phyloP scores from a whole-genome alignment of 2,888 invertebrate species.

The Epistrophella euchroma region DNA sequence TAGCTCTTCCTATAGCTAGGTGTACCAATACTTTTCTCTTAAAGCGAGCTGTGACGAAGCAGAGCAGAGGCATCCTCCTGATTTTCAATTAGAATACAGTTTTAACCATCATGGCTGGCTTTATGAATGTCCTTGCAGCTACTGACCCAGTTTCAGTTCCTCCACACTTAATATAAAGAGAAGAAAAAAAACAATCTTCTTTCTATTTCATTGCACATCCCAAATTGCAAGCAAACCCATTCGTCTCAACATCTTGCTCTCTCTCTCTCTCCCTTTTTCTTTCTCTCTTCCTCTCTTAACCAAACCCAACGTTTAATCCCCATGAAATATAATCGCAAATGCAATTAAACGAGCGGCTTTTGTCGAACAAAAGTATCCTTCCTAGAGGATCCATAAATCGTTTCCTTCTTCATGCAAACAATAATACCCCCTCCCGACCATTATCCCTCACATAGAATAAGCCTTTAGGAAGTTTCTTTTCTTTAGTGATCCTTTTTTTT shows the following conservation, averaged over 20 bases:
- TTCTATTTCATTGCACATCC: slow-evolving; percentile 68
- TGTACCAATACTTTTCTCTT: background rate
- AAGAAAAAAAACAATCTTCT: slow-evolving; percentile 1
- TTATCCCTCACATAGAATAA: slow-evolving; percentile 10
- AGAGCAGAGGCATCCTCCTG: slow-evolving; percentile 43
- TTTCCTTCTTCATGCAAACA: slow-evolving; percentile 40
- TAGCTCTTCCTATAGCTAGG: background rate
- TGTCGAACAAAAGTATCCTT: slow-evolving; percentile 70
- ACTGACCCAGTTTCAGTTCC: slow-evolving; percentile 62
- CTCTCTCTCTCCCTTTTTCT: background rate
- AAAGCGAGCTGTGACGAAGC: slow-evolving; percentile 24
- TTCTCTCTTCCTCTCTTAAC: background rate
- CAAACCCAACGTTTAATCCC: slow-evolving; percentile 62
- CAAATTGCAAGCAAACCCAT: slow-evolving; percentile 20
- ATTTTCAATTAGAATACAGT: slow-evolving; percentile 73
- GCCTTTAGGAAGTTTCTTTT: slow-evolving; percentile 56
- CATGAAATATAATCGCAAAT: slow-evolving; percentile 75
- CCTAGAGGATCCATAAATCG: slow-evolving; percentile 62
- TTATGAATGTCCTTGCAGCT: slow-evolving; percentile 73
- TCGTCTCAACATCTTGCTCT: background rate
- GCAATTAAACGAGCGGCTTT: slow-evolving; percentile 74
- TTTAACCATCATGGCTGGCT: slow-evolving; percentile 48
- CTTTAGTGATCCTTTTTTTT: slow-evolving; percentile 28
- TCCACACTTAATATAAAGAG: background rate
- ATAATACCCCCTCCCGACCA: background rate